Evolutionary conservation across 2,113 vertebrate species (phyloP), one percentile per base, ranked within the genome.

Genomic region (Grammomys surdaster): DNA sequence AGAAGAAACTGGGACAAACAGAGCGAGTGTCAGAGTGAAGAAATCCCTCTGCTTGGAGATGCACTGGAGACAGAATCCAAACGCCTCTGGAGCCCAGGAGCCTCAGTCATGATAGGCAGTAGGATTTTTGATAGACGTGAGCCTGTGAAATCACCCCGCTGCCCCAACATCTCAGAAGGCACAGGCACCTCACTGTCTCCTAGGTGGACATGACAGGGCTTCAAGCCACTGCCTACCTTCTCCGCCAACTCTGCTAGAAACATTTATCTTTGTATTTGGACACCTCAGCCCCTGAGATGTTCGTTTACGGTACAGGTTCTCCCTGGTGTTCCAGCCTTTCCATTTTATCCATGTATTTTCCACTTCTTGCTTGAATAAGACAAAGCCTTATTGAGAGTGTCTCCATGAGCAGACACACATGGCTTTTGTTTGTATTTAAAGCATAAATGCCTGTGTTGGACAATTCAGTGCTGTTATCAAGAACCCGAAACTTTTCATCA

Each of bases 381-480:
- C 5, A 31, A 7, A 36, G 48, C 90, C 26, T 75, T 92, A 33
- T 95, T 77, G 60, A 86, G 40, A 69, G 54, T 80, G 40, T 40
- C 40, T 84, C 8, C 33, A 94, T 96, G 92, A 58, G n/a, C 70
- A 97, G 76, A 54, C 3, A 48, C 63, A 75, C 3, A 75, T 7
- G 87, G 72, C 33, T 31, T 51, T 56, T 91, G 36, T 86, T 94
- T 92, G 65, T 67, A 67, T 31, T 77, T 51, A 14, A 86, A 84
- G 46, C 73, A 51, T 31, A 82, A 88, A 91, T 24, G 63, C 20
- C 20, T 36, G 70, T 4, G 7, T 78, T 75, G 80, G 65, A 82
- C 92, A 91, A 81, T 46, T 63, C 65, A 60, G 48, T 20, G 36
- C 24, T 89, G 88, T 93, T 93, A 76, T 96, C 80, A 75, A 90